Percentiles rank a stretch among this genome's conserved stretches.
Evolutionary conservation across 2,113 vertebrate genomes (phyloP).

Genomic region (Ctenomys sociabilis): DNA sequence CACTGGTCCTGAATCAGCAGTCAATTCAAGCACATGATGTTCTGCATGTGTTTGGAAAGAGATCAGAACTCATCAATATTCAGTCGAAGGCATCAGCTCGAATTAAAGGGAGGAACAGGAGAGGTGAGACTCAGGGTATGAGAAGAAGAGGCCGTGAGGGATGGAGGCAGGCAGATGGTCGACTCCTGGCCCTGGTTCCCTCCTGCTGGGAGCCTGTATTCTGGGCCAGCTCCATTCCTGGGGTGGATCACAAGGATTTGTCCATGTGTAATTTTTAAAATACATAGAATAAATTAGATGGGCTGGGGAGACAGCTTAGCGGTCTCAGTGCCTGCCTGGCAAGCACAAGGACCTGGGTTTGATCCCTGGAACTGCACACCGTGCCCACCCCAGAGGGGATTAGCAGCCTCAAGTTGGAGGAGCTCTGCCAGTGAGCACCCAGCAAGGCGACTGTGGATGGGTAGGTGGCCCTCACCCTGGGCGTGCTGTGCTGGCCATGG

Average conservation of each 20-base stretch:
- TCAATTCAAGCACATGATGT: neutral
- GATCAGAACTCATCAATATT: neutral
- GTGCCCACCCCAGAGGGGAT: neutral
- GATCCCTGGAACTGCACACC: no score
- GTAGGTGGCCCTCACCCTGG: neutral
- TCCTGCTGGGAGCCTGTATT: rapidly evolving
- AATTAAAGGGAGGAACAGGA: neutral
- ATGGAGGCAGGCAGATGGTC: neutral
- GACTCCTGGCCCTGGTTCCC: rapidly evolving
- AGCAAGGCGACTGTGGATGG: neutral
- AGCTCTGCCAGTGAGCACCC: neutral
- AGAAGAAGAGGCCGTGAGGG: neutral
- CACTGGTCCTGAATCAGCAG: slow-evolving; percentile 7
- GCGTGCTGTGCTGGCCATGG: no score
- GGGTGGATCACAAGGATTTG: neutral
- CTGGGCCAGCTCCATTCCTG: neutral
- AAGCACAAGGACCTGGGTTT: no score
- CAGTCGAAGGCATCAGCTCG: neutral
- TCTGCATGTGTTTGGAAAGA: slow-evolving; percentile 5
- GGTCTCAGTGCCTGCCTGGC: no score
- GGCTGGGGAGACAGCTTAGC: no score
- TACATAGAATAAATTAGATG: neutral
- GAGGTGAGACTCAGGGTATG: neutral
- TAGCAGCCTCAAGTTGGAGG: neutral
- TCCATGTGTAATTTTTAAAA: neutral